A percentile compares a stretch with the other conserved stretches of the same genome.
Evolutionary conservation across 2,797 vertebrate genomes (phyloP).

Genomic region (Scolopax rusticola): DNA sequence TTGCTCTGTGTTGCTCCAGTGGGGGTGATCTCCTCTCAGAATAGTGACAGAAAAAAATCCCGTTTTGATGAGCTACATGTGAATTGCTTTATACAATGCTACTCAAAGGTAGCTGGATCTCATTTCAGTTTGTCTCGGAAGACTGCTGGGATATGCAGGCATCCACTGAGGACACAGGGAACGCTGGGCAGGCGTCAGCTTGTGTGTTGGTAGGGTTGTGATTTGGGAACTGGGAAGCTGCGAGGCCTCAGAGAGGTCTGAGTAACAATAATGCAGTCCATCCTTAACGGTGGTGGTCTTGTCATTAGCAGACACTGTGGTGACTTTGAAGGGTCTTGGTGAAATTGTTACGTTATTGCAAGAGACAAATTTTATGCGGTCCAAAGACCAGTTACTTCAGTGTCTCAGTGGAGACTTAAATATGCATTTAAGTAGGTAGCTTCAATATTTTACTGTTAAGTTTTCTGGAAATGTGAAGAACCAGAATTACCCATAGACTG

Average conservation of each 20-base stretch:
- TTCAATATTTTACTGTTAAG: background rate
- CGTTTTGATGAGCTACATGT: background rate
- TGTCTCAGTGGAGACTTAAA: background rate
- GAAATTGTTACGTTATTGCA: background rate
- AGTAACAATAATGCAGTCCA: background rate
- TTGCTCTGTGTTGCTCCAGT: background rate
- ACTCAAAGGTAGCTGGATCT: background rate
- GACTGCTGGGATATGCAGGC: background rate
- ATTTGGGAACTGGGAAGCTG: background rate
- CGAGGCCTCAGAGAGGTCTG: background rate
- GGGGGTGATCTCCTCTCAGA: background rate
- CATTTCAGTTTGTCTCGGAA: background rate
- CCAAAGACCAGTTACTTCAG: background rate
- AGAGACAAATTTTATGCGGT: background rate
- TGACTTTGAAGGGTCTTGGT: background rate
- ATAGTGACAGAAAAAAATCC: background rate
- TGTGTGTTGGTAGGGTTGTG: background rate
- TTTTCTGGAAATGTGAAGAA: background rate
- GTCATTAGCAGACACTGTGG: rapidly evolving
- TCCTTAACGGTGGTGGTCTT: background rate
- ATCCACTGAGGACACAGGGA: background rate
- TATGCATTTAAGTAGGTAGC: background rate
- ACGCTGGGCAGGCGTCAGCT: background rate
- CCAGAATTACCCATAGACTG: background rate
- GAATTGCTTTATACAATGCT: background rate